These are phyloP conservation scores for Euthynnus affinis DNA, from an alignment of 2,797 vertebrate genomes.

Conservation along the genomic window DNA sequence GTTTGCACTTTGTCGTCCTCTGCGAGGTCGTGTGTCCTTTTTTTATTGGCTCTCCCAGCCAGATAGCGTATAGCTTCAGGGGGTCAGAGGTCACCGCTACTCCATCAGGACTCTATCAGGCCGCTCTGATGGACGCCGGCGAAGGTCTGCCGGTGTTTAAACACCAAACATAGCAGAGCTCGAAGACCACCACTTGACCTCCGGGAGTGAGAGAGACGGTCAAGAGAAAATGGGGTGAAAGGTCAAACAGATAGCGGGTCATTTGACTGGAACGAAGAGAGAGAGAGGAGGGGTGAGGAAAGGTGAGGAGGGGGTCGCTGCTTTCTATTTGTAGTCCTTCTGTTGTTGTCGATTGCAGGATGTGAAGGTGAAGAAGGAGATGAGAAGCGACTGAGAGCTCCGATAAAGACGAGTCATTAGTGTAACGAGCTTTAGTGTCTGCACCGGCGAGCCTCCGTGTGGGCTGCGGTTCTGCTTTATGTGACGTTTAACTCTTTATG, in stretches of 20 bases:
- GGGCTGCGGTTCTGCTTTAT: background rate
- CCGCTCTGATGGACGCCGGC: conserved; percentile 17
- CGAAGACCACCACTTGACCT: conserved; percentile 31
- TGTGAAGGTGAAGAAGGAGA: background rate
- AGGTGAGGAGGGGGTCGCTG: background rate
- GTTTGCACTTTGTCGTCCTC: conserved; percentile 11
- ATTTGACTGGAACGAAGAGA: background rate
- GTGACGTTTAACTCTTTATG: too few species aligned
- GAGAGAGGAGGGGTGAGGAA: too few species aligned
- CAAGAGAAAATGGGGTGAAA: conserved; percentile 32
- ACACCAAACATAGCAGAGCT: conserved; percentile 36
- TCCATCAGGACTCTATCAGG: conserved; percentile 25
- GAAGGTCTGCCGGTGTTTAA: conserved; percentile 25
- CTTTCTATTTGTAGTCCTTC: conserved; percentile 28
- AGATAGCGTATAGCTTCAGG: conserved; percentile 8
- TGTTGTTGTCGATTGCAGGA: conserved; percentile 18
- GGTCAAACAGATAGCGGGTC: conserved; percentile 40
- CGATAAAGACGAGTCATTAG: conserved; percentile 8
- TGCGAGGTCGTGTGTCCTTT: background rate
- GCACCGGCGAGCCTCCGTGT: background rate
- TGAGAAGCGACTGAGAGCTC: background rate
- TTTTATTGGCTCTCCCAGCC: conserved; percentile 1
- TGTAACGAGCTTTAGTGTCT: conserved; percentile 3
- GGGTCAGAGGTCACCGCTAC: conserved; percentile 39
- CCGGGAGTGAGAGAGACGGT: background rate